A percentile compares a stretch with the other conserved stretches of the same genome.
Evolutionary conservation across 2,888 invertebrate genomes (phyloP).

Genomic region (Melanotus villosus): DNA sequence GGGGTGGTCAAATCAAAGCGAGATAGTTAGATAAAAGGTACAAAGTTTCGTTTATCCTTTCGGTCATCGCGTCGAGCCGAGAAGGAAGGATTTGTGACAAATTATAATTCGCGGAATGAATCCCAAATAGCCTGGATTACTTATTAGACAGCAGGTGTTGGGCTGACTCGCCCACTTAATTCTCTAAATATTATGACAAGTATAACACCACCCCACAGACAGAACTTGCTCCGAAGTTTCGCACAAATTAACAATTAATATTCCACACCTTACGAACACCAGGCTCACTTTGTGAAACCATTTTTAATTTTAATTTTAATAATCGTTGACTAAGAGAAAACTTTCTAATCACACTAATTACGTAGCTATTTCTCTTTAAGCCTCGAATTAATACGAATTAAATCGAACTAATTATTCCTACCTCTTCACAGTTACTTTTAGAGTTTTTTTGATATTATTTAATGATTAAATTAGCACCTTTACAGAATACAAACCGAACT

Average conservation of each 20-base stretch:
- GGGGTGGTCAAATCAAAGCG: background rate
- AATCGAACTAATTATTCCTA: constrained; percentile 27
- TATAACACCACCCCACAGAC: constrained; percentile 40
- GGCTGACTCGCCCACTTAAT: constrained; percentile 39
- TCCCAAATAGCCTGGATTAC: constrained; percentile 63
- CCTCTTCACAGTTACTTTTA: no score
- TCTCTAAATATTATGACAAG: constrained; percentile 46
- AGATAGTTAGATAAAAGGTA: constrained; percentile 1
- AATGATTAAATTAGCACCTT: no score
- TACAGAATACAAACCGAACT: no score
- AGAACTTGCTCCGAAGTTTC: constrained; percentile 37
- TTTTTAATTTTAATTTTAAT: constrained; percentile 37
- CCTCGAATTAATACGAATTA: no score
- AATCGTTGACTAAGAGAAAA: constrained; percentile 14
- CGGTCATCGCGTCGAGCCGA: constrained; percentile 30
- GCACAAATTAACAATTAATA: constrained; percentile 46
- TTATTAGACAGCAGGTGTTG: constrained; percentile 63
- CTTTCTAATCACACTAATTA: constrained; percentile 35
- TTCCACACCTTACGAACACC: constrained; percentile 42
- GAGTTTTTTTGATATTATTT: no score
- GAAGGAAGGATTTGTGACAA: constrained; percentile 60
- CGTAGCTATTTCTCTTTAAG: constrained; percentile 25
- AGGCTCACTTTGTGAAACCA: constrained; percentile 26
- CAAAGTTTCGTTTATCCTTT: constrained; percentile 28
- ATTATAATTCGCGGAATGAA: constrained; percentile 65